Conservation (phyloP, 2,113 vertebrate genomes). For the Triplophysa dalaica region DNA sequence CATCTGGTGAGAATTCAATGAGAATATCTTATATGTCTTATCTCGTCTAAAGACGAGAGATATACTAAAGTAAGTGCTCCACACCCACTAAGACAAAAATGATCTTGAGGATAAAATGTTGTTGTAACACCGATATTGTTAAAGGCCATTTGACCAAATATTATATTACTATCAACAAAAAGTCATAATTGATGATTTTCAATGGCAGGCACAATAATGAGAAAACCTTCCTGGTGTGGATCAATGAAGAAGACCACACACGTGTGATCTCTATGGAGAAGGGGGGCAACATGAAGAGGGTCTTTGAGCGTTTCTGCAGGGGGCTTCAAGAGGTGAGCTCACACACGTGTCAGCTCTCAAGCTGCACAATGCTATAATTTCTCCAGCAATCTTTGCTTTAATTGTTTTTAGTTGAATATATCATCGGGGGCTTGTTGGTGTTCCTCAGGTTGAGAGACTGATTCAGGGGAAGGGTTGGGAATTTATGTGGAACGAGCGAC, state of each 20-base stretch:
- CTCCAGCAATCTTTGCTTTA: no score
- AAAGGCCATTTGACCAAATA: no score
- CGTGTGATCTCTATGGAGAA: conserved; percentile 81
- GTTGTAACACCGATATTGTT: no score
- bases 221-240: conserved; percentile 76
- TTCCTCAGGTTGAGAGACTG: conserved; percentile 71
- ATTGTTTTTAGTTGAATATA: neutral
- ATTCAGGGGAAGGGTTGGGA: conserved; percentile 77
- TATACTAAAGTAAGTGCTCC: no score
- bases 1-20: conserved; percentile 68
- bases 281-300: conserved; percentile 94
- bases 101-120: no score
- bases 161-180: no score
- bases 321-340: conserved; percentile 85
- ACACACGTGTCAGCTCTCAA: conserved; percentile 18
- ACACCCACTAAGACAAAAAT: no score
- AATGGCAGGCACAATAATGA: conserved; percentile 75
- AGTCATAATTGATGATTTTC: neutral
- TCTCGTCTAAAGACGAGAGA: no score
- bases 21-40: neutral
- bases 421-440: neutral
- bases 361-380: no score
- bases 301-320: conserved; percentile 92
- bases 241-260: conserved; percentile 79
- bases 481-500: conserved; percentile 78